Base-by-base conservation (phyloP, 2,888 invertebrate species). In the Lydus trimaculatus region DNA sequence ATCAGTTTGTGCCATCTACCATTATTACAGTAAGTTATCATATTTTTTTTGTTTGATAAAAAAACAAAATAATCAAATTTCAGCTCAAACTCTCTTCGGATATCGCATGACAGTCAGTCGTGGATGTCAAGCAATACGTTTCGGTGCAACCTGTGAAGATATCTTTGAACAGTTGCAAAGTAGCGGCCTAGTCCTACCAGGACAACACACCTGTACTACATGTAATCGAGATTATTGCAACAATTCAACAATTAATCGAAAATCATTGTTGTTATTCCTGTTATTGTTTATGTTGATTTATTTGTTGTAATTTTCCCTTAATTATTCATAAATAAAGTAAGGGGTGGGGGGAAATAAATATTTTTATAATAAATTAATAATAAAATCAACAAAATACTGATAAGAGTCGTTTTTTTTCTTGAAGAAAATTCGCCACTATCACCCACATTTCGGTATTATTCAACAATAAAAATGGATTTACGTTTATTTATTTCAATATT, bases 181-280 rank as follows among this genome's bases (percentile, higher is more conserved):
- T 17, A 73, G 72, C 39, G 77, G 78, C 17, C 71, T 77, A 31
- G 75, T 82, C 13, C 60, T 80, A 31, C 80, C 80, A 4, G 81
- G 82, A 1, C 82, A 79, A 61, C 82, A 82, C 63, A 77, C 78
- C 7, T 82, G 82, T 66, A 76, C 80, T 6, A 82, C 82, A 0
- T 82, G 82, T 61, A 81, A 78, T 58, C 73, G 76, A 7, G 81
- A 82, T 65, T 76, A 78, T 3, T 82, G 82, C 58, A 82, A 81
- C 33, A 2, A 39, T 8, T 1, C 9, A 0, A 5, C 20, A 20
- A 61, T 2, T 9, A 39, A 11, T 31, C 1, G 15, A 63, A 48
- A 9, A 52, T 25, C 31, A 9, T 11, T 17, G 2, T n/a, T 20
- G 25, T 13, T 63, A 17, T 28, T 48, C n/a, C n/a, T n/a, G 3